Conservation (phyloP, 1,140 invertebrate species). For the Drosophila carrolli region DNA sequence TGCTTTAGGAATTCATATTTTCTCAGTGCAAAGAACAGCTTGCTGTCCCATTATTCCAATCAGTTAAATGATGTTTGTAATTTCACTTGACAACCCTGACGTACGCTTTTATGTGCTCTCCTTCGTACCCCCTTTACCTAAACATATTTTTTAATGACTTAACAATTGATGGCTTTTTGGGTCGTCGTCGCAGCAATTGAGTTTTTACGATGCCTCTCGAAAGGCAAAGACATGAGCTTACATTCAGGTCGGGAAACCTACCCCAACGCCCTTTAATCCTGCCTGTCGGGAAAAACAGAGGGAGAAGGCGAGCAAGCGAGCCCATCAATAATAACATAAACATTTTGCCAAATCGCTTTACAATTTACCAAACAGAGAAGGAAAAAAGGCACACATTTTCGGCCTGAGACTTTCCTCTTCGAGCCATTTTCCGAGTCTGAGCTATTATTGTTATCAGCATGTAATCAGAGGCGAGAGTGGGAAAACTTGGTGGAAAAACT, state of each 20-base stretch:
- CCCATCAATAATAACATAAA: constrained; percentile 75
- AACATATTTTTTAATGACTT: constrained; percentile 70
- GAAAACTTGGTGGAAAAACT: constrained; percentile 38
- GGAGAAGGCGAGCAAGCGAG: not conserved
- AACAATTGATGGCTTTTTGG: constrained; percentile 75
- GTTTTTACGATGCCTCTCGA: constrained; percentile 68
- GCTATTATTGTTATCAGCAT: constrained; percentile 61
- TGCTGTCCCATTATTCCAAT: constrained; percentile 57
- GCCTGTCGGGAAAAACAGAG: not conserved
- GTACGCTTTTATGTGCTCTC: constrained; percentile 19
- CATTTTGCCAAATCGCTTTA: constrained; percentile 77
- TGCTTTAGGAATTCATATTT: not conserved
- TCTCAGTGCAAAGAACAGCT: constrained; percentile 23
- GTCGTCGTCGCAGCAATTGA: constrained; percentile 64
- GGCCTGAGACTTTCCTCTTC: constrained; percentile 29
- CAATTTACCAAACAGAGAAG: constrained; percentile 53
- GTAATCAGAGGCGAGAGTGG: constrained; percentile 48
- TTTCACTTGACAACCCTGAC: constrained; percentile 61
- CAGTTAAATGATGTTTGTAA: constrained; percentile 79
- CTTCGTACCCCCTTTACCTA: not conserved
- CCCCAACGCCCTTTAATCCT: constrained; percentile 14
- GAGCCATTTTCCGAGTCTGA: constrained; percentile 29
- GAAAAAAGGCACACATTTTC: constrained; percentile 48
- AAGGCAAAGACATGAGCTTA: constrained; percentile 52
- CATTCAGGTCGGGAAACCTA: not conserved